Evolutionary conservation across 2,113 vertebrate species (phyloP).

Genomic region (Crotalus horridus): DNA sequence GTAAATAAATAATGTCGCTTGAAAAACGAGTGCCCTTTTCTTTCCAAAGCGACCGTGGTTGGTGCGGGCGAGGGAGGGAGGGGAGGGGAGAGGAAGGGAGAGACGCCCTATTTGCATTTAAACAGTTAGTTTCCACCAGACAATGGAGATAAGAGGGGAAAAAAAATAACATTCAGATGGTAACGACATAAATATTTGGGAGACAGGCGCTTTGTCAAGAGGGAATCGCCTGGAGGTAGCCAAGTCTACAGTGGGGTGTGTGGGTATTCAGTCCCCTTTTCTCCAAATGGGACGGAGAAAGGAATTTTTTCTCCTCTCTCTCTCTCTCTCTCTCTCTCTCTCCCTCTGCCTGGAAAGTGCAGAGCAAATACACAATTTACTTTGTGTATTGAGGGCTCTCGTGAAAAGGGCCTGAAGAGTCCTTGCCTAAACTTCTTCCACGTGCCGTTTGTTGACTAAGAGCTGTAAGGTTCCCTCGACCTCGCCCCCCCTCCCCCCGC

Average conservation of each 20-base stretch:
- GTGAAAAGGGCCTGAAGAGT: constrained; percentile 73
- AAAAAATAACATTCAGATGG: constrained; percentile 62
- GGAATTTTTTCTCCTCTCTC: constrained; percentile 11
- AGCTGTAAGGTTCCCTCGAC: constrained; percentile 47
- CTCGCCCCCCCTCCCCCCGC: neutral
- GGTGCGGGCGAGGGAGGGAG: neutral
- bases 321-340: constrained; percentile 3
- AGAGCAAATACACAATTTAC: constrained; percentile 76
- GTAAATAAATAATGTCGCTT: constrained; percentile 33
- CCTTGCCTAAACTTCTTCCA: constrained; percentile 81
- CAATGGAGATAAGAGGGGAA: constrained; percentile 55
- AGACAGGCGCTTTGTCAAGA: constrained; percentile 55
- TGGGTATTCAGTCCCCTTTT: neutral
- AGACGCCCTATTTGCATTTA: constrained; percentile 60
- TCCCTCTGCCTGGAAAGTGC: constrained; percentile 63
- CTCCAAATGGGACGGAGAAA: constrained; percentile 40
- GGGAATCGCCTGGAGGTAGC: constrained; percentile 34
- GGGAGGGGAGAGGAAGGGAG: neutral
- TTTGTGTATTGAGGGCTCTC: constrained; percentile 77
- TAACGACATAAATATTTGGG: constrained; percentile 60
- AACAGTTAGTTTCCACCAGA: constrained; percentile 48
- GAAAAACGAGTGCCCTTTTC: constrained; percentile 19
- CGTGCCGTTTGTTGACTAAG: constrained; percentile 94
- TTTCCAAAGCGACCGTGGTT: neutral
- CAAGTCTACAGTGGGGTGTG: constrained; percentile 14